Conservation (phyloP, 2,113 vertebrate genomes). For the Pangasianodon hypophthalmus region DNA sequence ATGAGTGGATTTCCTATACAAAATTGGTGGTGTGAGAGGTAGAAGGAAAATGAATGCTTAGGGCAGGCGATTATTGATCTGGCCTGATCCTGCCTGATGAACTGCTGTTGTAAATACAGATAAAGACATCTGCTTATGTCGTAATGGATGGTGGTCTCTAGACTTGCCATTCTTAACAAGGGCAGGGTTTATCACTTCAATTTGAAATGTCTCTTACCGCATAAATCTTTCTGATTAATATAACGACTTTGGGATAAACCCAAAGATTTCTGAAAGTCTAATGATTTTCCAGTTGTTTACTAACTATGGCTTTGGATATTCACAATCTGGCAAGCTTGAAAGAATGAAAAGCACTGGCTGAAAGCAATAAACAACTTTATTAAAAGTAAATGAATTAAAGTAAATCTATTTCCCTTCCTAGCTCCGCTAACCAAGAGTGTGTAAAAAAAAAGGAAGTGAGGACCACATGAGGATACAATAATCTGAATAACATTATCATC, state of each 20-base stretch:
- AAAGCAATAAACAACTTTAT: not conserved
- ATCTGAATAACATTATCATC: conserved; percentile 3
- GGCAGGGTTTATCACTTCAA: conserved; percentile 20
- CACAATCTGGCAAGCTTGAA: not conserved
- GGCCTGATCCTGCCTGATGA: conserved; percentile 51
- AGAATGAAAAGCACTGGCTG: too few relatives aligned
- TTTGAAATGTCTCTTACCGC: conserved; percentile 9
- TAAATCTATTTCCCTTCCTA: not conserved
- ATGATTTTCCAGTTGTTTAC: not conserved
- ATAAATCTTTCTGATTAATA: conserved; percentile 16
- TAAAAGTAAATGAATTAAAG: not conserved
- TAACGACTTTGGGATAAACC: not conserved
- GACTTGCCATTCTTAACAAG: conserved; percentile 46
- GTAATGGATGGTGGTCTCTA: conserved; percentile 47
- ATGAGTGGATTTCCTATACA: conserved; percentile 36
- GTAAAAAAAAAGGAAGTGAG: not conserved
- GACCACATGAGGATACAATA: conserved; percentile 1
- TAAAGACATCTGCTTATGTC: conserved; percentile 57
- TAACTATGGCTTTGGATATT: not conserved
- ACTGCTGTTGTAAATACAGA: conserved; percentile 58
- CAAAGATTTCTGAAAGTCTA: not conserved
- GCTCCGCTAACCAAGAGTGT: not conserved
- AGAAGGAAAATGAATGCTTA: conserved; percentile 50
- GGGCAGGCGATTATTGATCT: conserved; percentile 57
- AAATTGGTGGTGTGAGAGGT: conserved; percentile 47